Evolutionary conservation across 1,140 invertebrate genomes (phyloP).

Genomic region (Brachionus asplanchnoidis): DNA sequence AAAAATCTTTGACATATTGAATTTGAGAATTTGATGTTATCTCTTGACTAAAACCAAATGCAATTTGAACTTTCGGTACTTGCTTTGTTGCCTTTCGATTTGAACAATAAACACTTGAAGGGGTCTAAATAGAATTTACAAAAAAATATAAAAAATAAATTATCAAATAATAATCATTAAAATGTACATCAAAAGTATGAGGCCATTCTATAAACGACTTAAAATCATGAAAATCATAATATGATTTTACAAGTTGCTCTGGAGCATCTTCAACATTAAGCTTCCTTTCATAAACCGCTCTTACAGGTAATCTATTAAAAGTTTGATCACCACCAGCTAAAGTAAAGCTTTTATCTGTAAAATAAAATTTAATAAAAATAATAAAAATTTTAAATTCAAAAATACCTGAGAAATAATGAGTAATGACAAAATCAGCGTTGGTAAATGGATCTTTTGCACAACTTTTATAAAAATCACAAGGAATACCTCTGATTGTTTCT

Average conservation of each 20-base stretch:
- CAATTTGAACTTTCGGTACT: neutral
- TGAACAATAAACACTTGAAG: constrained; percentile 14
- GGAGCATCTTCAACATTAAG: neutral
- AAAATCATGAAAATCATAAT: constrained; percentile 37
- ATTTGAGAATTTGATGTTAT: constrained; percentile 1
- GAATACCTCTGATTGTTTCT: neutral
- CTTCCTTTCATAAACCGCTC: neutral
- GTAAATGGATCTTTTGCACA: neutral
- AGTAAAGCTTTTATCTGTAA: neutral
- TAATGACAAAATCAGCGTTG: neutral
- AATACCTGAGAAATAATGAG: constrained; percentile 28
- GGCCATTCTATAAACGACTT: neutral
- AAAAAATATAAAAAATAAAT: too few relatives aligned
- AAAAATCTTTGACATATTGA: constrained; percentile 38
- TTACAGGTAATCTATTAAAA: neutral
- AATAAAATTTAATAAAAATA: neutral
- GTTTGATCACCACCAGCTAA: neutral
- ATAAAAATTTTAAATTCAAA: neutral
- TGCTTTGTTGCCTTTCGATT: neutral
- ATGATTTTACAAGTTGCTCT: neutral
- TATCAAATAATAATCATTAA: neutral
- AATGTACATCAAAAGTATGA: neutral
- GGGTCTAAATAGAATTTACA: neutral
- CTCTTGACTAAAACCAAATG: constrained; percentile 27
- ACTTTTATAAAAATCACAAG: constrained; percentile 33